Evolutionary conservation across 2,113 vertebrate species (phyloP), one percentile per base, ranked within the genome.

Genomic region (Diadophis punctatus): DNA sequence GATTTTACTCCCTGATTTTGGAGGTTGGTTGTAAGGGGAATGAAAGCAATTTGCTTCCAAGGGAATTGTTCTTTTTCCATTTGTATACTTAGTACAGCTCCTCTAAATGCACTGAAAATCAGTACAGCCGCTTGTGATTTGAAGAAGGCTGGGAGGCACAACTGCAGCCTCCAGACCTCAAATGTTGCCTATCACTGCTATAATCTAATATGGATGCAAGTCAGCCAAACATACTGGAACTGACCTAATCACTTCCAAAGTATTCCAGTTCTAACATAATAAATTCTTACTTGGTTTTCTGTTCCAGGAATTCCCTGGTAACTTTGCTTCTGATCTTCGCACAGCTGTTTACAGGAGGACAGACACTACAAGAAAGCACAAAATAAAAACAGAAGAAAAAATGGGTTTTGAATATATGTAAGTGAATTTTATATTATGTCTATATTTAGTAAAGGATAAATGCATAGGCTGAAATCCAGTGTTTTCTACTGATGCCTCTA

Each of bases 281-380:
- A 92, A 89, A 43, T 92, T 34, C 6, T 91, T 89, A 53, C 63
- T 94, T 94, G 25, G n/a, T 87, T 48, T 94, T 93, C 74, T 88
- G 39, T 84, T 93, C 3, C 30, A 94, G 91, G 53, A 68, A 5
- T 93, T 92, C 60, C 55, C 94, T 39, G 20, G 0, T 91, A 43
- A 90, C 49, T 91, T 58, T 89, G 8, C 87, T 12, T 1, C 87
- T 55, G 1, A 58, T 46, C 91, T 96, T 90, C 9, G 1, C 80
- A 96, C 96, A 22, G 87, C 92, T 51, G 84, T 96, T 68, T 95
- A 93, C 53, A 96, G 90, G 95, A 63, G 88, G 95, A 56, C 16
- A 90, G 89, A 87, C 18, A 30, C 68, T 63, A 86, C 93, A 91
- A 95, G 30, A 87, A 93, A 93, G 88, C 30, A 60, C 1, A 55